phyloP scores from a whole-genome alignment of 2,113 vertebrate species.

The Eupsittula cactorum region DNA sequence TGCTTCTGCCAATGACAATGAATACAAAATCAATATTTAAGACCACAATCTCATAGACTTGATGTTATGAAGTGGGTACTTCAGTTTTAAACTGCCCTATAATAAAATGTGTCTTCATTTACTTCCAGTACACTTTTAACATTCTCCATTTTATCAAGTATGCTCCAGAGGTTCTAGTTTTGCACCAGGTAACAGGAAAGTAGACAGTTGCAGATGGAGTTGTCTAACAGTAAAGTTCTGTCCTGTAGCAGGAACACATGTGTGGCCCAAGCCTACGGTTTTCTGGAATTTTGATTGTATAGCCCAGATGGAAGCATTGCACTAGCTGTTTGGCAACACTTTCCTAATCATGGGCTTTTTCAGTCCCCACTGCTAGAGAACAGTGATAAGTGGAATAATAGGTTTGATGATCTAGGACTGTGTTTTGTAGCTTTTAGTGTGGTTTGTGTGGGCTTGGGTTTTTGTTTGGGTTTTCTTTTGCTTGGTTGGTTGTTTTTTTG shows the following conservation, averaged over 20 bases:
- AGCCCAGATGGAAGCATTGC: background rate
- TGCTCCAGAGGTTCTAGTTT: background rate
- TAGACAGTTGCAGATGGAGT: background rate
- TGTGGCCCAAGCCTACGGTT: background rate
- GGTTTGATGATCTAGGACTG: background rate
- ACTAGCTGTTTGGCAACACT: background rate
- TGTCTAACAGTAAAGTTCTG: background rate
- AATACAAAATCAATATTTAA: constrained; percentile 78
- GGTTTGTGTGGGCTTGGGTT: background rate
- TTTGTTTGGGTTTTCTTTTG: background rate
- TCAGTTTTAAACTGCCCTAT: constrained; percentile 43
- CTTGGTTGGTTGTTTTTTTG: background rate
- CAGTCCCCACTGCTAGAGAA: background rate
- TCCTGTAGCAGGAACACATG: background rate
- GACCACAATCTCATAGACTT: constrained; percentile 32
- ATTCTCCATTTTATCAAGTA: constrained; percentile 24
- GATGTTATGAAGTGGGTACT: background rate
- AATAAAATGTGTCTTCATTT: constrained; percentile 68
- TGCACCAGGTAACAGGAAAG: constrained; percentile 11
- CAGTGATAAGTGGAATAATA: background rate
- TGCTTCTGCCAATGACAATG: constrained; percentile 67
- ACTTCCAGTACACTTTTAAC: constrained; percentile 34
- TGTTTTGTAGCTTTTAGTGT: background rate
- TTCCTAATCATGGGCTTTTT: background rate
- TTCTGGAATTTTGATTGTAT: background rate